A percentile compares a stretch with the other conserved stretches of the same genome.
These are phyloP conservation scores for Meandrina meandrites DNA, from an alignment of 92 coral and sea anemone genomes.

Conservation along the genomic window DNA sequence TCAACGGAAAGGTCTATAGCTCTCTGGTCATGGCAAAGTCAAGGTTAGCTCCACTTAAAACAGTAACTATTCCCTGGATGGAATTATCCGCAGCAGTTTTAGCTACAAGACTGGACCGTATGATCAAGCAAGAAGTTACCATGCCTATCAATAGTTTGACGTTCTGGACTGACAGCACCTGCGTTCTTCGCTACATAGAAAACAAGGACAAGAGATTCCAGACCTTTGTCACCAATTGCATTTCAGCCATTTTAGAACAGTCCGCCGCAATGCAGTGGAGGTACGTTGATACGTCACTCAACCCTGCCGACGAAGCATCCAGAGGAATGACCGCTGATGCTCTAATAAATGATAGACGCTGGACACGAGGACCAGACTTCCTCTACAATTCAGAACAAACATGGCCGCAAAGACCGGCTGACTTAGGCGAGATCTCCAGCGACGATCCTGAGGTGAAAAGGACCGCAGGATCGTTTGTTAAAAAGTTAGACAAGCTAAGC, in stretches of 20 bases:
- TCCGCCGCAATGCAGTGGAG: conserved; percentile 54
- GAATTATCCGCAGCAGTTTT: conserved; percentile 60
- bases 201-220: conserved; percentile 37
- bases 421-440: neutral
- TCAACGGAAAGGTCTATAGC: neutral
- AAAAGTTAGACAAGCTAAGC: neutral
- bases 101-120: conserved; percentile 40
- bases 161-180: conserved; percentile 45
- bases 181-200: conserved; percentile 43
- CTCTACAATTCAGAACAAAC: neutral
- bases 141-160: neutral
- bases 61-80: conserved; percentile 43
- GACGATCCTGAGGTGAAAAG: conserved; percentile 37
- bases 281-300: conserved; percentile 12
- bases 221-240: conserved; percentile 47
- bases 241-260: conserved; percentile 31
- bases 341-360: neutral
- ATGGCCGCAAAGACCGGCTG: too few relatives aligned
- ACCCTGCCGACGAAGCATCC: conserved; percentile 50
- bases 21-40: conserved; percentile 46
- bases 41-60: conserved; percentile 38
- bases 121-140: conserved; percentile 31
- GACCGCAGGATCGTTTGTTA: neutral
- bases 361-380: conserved; percentile 40
- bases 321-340: conserved; percentile 29